Base-by-base conservation (phyloP, 2,888 invertebrate species). In the Emesis russula region DNA sequence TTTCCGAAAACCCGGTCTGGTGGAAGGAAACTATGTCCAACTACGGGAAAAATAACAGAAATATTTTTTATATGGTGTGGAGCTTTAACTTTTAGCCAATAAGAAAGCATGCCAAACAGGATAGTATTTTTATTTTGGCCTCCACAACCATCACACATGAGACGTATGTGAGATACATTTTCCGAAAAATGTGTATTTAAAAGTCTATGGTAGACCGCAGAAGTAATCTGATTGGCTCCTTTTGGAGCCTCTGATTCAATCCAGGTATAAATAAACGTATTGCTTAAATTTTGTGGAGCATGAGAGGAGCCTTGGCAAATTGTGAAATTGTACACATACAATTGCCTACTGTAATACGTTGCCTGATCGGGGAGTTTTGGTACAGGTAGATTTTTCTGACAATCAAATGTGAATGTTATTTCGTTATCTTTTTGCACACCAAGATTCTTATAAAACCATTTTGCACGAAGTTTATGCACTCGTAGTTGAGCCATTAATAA, bases 61-160 rank as follows among this genome's bases (percentile, higher is more conserved):
- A 82, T 66, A 66, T 75, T 82, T 75, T 82, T 82, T 18, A 82
- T 82, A 66, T 82, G 70, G 33, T 76, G 44, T 38, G 82, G 70
- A 76, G 82, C 76, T 68, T 82, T 75, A 68, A 44, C 36, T 76
- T 70, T 76, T 25, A 74, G 25, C 44, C 44, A 74, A 74, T 44
- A 44, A 25, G 74, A 18, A 25, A 74, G 31, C 93, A 94, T 94
- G 76, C 92, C 91, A 0, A 94, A n/a, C 87, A 93, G 87, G 74
- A 83, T 91, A 6, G 70, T 80, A 74, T 94, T 95, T 89, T 95
- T 95, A 71, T 94, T 95, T 76, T 93, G 94, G 84, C 92, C 44
- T 44, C 73, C 73, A 73, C 73, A 73, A 73, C 58, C 58, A 58
- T 58, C 58, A 58, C 58, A 58, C 58, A 58, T 58, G 58, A 58